Evolutionary conservation across 92 coral and sea anemone genomes (phyloP).

Genomic region (Bergia sp.): DNA sequence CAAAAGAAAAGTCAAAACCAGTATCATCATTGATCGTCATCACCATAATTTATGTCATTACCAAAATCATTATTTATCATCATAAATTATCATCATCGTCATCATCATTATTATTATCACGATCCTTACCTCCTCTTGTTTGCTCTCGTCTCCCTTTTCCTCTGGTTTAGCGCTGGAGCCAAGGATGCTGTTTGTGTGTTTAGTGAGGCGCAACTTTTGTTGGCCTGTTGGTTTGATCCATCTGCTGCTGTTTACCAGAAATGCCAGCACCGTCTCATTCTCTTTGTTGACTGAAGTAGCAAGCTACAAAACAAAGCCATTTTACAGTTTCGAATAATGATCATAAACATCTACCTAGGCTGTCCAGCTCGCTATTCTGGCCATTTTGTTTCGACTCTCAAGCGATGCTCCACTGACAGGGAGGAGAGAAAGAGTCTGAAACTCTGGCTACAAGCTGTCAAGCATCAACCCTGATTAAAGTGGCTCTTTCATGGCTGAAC

Average conservation of each 20-base stretch:
- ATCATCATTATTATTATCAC: neutral
- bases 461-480: too few species aligned
- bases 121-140: conserved; percentile 27
- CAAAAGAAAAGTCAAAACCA: too few species aligned
- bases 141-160: conserved; percentile 34
- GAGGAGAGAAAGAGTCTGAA: too few species aligned
- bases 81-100: neutral
- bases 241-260: conserved; percentile 80
- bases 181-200: conserved; percentile 60
- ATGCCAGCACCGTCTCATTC: conserved; percentile 77
- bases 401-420: too few species aligned
- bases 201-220: conserved; percentile 68
- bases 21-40: neutral
- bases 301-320: conserved; percentile 52
- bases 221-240: conserved; percentile 77
- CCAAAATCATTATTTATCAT: neutral
- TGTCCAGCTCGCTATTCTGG: too few species aligned
- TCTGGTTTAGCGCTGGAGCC: conserved; percentile 58
- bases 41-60: conserved; percentile 20
- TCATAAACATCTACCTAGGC: neutral
- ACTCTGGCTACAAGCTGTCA: too few species aligned
- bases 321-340: neutral
- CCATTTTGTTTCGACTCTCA: too few species aligned
- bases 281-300: conserved; percentile 73
- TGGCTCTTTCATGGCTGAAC: too few species aligned